Evolutionary conservation across 2,113 vertebrate species (phyloP).

Genomic region (Gopherus evgoodei): DNA sequence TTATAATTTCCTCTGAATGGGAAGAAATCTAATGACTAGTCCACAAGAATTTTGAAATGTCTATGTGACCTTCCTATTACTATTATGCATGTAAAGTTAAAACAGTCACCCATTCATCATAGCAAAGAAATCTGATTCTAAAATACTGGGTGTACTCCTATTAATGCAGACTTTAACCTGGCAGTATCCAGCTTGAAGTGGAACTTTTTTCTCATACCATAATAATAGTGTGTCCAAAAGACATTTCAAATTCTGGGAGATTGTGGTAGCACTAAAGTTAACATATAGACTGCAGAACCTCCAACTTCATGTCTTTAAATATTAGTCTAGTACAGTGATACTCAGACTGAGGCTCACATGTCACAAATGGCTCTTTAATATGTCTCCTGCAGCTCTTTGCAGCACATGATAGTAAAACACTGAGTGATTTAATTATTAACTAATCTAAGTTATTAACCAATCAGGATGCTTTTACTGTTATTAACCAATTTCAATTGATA

Average conservation of each 20-base stretch:
- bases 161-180: background rate
- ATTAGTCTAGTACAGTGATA: background rate
- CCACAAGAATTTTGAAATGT: background rate
- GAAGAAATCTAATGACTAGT: background rate
- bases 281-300: background rate
- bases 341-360: background rate
- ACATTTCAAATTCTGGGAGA: fast-evolving
- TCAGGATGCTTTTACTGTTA: background rate
- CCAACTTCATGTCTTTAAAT: background rate
- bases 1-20: constrained; percentile 16
- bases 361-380: background rate
- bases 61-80: background rate
- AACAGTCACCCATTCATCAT: background rate
- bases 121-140: background rate
- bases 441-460: background rate
- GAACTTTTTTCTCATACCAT: background rate
- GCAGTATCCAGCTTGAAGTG: background rate
- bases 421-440: background rate
- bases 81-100: background rate
- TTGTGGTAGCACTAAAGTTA: background rate
- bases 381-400: background rate
- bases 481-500: background rate
- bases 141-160: background rate
- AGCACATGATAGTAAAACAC: background rate
- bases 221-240: background rate